These are phyloP conservation scores for Engraulis encrasicolus DNA, from an alignment of 2,113 vertebrate genomes.

Conservation along the genomic window DNA sequence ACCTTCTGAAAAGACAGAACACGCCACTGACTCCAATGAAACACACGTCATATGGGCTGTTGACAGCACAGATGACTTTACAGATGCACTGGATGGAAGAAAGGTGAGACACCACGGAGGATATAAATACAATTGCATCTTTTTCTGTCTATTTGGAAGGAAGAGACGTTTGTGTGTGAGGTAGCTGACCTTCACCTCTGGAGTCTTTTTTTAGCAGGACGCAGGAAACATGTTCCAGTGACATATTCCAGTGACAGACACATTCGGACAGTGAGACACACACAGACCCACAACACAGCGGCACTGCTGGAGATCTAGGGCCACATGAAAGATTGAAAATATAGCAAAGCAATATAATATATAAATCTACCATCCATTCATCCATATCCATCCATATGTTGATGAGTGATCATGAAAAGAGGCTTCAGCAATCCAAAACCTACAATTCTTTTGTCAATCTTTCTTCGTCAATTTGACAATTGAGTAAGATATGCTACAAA, in stretches of 20 bases:
- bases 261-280: constrained; percentile 1
- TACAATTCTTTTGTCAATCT: too few species aligned
- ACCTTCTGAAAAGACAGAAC: too few species aligned
- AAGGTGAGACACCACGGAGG: neutral
- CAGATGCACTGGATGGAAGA: neutral
- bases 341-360: too few species aligned
- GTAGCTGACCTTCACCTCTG: constrained; percentile 45
- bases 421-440: too few species aligned
- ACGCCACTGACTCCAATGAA: neutral
- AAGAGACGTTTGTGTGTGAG: constrained; percentile 43
- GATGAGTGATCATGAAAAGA: too few species aligned
- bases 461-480: too few species aligned
- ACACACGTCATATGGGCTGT: neutral
- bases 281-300: too few species aligned
- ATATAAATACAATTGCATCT: constrained; percentile 13
- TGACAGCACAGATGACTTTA: neutral
- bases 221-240: constrained; percentile 40
- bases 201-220: constrained; percentile 40
- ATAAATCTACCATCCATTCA: too few species aligned
- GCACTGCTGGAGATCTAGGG: too few species aligned
- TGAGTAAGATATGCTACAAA: too few species aligned
- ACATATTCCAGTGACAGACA: constrained; percentile 36
- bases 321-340: too few species aligned
- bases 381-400: too few species aligned
- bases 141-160: constrained; percentile 43